phyloP scores from a whole-genome alignment of 2,888 invertebrate species.

The Colletes collaris region DNA sequence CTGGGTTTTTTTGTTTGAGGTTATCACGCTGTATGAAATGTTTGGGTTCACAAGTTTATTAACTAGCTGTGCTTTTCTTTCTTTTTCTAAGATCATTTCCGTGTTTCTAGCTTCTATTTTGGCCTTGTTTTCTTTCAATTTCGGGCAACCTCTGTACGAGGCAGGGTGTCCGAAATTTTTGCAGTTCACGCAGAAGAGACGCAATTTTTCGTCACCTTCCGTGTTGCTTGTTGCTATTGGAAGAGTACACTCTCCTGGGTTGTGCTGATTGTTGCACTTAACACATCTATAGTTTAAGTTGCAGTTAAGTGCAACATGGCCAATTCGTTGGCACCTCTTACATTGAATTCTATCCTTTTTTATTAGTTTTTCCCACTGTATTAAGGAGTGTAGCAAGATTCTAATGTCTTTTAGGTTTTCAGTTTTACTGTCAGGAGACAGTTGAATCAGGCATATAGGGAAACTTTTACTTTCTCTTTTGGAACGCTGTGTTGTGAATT shows the following conservation, averaged over 20 bases:
- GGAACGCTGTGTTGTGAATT: constrained; percentile 13
- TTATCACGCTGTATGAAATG: not conserved
- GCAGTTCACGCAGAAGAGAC: not conserved
- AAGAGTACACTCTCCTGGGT: too few relatives aligned
- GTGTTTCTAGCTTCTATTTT: not conserved
- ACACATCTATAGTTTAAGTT: too few relatives aligned
- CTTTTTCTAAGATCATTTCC: constrained; percentile 19
- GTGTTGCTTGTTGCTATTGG: constrained; percentile 36
- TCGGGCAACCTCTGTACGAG: constrained; percentile 32
- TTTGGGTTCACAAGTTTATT: not conserved
- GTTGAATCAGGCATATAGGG: too few relatives aligned
- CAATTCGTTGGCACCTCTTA: too few relatives aligned
- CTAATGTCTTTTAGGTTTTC: too few relatives aligned
- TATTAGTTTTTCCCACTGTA: too few relatives aligned
- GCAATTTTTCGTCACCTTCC: not conserved
- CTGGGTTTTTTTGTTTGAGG: not conserved
- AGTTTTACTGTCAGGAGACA: too few relatives aligned
- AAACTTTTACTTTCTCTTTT: too few relatives aligned
- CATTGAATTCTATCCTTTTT: too few relatives aligned
- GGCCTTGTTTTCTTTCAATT: not conserved
- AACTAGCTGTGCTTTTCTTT: constrained; percentile 21
- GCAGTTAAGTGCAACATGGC: too few relatives aligned
- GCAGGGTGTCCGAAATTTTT: constrained; percentile 10
- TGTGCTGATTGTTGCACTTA: too few relatives aligned
- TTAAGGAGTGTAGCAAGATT: too few relatives aligned